Percentiles rank a stretch among this genome's conserved stretches.
Conservation (phyloP, 2,113 vertebrate species). For the Cinclus mexicanus region DNA sequence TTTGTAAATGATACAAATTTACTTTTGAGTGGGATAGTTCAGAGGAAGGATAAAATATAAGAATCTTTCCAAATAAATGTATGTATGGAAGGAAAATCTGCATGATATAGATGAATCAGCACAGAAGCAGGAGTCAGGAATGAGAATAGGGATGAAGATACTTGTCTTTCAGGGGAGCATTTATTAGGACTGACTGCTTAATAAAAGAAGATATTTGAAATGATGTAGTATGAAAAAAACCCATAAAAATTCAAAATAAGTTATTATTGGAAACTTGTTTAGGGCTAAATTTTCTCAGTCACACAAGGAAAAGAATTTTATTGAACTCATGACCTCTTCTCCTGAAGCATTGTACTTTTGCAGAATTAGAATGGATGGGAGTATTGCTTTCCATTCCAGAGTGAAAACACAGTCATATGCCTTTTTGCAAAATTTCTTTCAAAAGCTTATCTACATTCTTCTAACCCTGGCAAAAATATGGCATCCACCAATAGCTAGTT, state of each 20-base stretch:
- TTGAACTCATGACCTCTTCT: not conserved
- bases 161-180: not conserved
- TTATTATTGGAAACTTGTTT: not conserved
- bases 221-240: not conserved
- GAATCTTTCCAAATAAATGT: not conserved
- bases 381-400: not conserved
- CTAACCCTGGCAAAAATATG: not conserved
- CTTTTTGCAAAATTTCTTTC: not conserved
- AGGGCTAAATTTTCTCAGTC: not conserved
- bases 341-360: not conserved
- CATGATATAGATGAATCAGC: not conserved
- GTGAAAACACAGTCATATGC: not conserved
- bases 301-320: not conserved
- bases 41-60: not conserved
- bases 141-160: not conserved
- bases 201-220: not conserved
- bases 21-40: not conserved
- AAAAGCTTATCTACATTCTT: not conserved
- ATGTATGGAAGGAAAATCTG: not conserved
- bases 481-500: not conserved
- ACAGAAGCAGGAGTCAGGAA: not conserved
- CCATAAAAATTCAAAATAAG: not conserved
- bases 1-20: not conserved
- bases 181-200: not conserved
- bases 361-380: not conserved